A percentile compares a stretch with the other conserved stretches of the same genome.
phyloP scores from a whole-genome alignment of 1,140 invertebrate species.

The Magallana ariakensis region DNA sequence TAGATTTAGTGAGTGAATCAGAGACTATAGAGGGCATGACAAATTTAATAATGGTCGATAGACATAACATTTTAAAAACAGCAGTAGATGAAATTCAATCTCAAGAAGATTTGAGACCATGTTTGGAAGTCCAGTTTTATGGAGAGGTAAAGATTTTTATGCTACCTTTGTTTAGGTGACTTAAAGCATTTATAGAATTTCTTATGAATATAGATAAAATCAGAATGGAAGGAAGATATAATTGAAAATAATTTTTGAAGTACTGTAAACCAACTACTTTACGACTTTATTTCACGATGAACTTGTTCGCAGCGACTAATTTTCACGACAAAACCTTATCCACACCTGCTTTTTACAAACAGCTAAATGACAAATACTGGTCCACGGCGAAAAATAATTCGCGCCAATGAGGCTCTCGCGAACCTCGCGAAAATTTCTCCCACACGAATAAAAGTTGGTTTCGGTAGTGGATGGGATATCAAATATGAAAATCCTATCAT shows the following conservation, averaged over 20 bases:
- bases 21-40: slow-evolving; percentile 42
- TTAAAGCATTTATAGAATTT: slow-evolving; percentile 1
- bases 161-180: background rate
- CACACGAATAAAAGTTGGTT: too few species aligned
- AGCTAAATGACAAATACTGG: too few species aligned
- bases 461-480: background rate
- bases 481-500: background rate
- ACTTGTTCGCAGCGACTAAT: too few species aligned
- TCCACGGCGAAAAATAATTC: too few species aligned
- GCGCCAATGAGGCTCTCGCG: too few species aligned
- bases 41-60: slow-evolving; percentile 51
- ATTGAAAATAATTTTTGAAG: too few species aligned
- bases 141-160: slow-evolving; percentile 45
- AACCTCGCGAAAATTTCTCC: too few species aligned
- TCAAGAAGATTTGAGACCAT: slow-evolving; percentile 37
- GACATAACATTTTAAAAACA: slow-evolving; percentile 48
- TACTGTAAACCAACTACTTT: too few species aligned
- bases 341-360: too few species aligned
- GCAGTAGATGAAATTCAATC: slow-evolving; percentile 47
- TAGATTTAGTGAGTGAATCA: background rate
- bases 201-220: background rate
- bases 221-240: slow-evolving; percentile 3
- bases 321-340: too few species aligned
- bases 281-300: too few species aligned
- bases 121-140: slow-evolving; percentile 56